Evolutionary conservation across 2,113 vertebrate species (phyloP), one percentile per base, ranked within the genome.

Genomic region (Vulpes lagopus): DNA sequence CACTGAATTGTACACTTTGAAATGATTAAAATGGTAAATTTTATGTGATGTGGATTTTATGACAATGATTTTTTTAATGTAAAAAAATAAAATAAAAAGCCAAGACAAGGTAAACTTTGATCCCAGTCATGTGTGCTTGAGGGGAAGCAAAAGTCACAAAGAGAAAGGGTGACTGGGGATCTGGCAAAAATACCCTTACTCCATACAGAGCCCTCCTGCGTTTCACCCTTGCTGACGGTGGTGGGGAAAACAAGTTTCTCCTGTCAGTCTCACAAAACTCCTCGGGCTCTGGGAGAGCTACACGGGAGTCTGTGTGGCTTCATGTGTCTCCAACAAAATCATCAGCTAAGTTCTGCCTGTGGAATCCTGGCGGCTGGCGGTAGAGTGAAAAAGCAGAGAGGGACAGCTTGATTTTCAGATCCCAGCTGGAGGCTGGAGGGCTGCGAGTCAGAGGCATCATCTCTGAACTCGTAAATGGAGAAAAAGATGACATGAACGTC

Each of bases 391-490:
- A 86, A n/a, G 60, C 74, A 78, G 51, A 94, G 53, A 90, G 59
- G 88, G 87, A 43, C 94, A 91, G 93, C 95, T 94, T 80, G 91
- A 5, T 74, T 89, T 91, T 60, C 97, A 96, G 73, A 65, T 87
- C 82, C 89, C 95, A 91, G 93, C 91, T 91, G 94, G 92, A 95
- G 51, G 76, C 69, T 81, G 87, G 1, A 14, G 74, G 87, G 76
- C 94, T 86, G 38, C 25, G 0, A 96, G 85, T 91, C 91, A 97
- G 62, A 97, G 60, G 86, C 78, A 22, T 60, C 91, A 25, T 78
- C 91, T 86, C 94, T 89, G 92, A 86, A 92, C 94, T 97, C 32
- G 0, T 43, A 91, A 81, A 20, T 51, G 27, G 83, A 97, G 89
- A 79, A 74, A 69, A 85, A 57, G 55, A 84, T 49, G 80, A 78